Evolutionary conservation across 2,113 vertebrate genomes (phyloP), one percentile per base, ranked within the genome.

Genomic region (Psilopogon haemacephalus): DNA sequence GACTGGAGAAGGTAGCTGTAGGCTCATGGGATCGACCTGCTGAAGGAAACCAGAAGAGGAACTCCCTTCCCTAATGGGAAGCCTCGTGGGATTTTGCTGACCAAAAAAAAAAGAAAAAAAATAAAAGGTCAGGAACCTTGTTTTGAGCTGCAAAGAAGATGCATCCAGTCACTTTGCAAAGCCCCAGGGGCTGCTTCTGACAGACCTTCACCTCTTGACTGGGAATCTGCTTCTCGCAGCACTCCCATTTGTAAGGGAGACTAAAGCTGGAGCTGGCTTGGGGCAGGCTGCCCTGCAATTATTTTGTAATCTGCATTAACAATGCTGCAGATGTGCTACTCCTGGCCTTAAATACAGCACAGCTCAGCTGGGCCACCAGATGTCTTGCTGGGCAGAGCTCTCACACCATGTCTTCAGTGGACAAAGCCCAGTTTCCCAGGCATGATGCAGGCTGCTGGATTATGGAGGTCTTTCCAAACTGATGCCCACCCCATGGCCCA

Each of bases 301-400:
- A 73, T 86, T 93, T 63, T 60, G 73, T 58, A 40, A 90, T 88
- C 80, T 44, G 11, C 4, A 1, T 62, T 75, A 86, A 72, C 28
- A 79, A 44, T 3, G 35, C 86, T 93, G 86, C 92, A 93, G 86
- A 92, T 90, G 70, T 65, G 50, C 84, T 63, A 1, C 44, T 89
- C 78, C 81, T 82, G 73, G 80, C 90, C 71, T 62, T 24, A 86
- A 82, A 79, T 6, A 72, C 63, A 75, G 6, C 0, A 50, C 64
- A 73, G 93, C 84, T 89, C 79, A 70, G 74, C 86, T 62, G 85
- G 48, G 75, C 82, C 68, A 85, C 95, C 95, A 93, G 88, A 90
- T 94, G 88, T 91, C 83, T 28, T 75, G 83, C 79, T 76, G 63
- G 86, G 18, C 3, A 90, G 79, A 79, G 92, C 86, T 83, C 93